A percentile compares a stretch with the other conserved stretches of the same genome.
Conservation (phyloP, 2,797 vertebrate species). For the Pogoniulus pusillus region DNA sequence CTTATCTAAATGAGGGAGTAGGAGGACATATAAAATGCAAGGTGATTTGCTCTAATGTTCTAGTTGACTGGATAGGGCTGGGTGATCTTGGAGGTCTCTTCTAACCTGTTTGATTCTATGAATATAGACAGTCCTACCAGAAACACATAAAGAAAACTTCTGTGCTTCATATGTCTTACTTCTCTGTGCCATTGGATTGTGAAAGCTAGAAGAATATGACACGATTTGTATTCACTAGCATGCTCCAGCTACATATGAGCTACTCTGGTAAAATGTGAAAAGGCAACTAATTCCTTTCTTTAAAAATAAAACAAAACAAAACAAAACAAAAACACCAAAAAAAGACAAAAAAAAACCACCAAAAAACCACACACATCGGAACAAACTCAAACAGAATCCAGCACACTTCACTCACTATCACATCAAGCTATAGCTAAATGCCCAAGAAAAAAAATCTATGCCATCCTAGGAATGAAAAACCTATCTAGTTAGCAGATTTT, state of each 20-base stretch:
- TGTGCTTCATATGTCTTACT: not conserved
- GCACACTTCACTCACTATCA: not conserved
- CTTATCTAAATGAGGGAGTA: not conserved
- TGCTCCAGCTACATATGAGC: not conserved
- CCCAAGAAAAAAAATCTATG: not conserved
- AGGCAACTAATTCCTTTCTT: not conserved
- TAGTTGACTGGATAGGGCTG: too few species aligned
- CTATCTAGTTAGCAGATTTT: not conserved
- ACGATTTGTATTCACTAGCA: not conserved
- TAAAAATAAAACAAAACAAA: too few species aligned
- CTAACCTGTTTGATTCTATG: too few species aligned
- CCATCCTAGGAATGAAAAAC: not conserved
- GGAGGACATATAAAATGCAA: not conserved
- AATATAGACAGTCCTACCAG: not conserved
- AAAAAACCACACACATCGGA: too few species aligned
- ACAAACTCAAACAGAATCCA: too few species aligned
- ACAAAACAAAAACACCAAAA: too few species aligned
- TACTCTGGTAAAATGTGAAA: not conserved
- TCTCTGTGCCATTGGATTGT: too few species aligned
- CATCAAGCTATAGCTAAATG: not conserved
- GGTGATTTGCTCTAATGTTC: not conserved
- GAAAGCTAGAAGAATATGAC: not conserved
- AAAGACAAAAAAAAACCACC: too few species aligned
- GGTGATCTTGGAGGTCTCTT: too few species aligned
- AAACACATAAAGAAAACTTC: accelerated